Evolutionary conservation across 2,888 invertebrate species (phyloP).

Genomic region (Tipula confusa): DNA sequence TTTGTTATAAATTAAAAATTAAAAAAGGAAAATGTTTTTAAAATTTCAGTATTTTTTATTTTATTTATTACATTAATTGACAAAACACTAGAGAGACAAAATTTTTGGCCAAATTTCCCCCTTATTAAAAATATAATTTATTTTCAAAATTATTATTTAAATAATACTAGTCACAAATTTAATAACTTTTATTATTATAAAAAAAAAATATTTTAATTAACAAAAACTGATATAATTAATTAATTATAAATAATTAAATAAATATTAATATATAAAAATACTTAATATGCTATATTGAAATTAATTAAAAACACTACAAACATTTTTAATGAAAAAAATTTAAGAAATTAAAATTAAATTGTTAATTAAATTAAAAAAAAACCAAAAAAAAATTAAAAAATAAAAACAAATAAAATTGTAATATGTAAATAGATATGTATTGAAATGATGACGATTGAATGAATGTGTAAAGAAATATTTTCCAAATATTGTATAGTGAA

Average conservation of each 20-base stretch:
- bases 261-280: background rate
- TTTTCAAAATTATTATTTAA: background rate
- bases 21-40: background rate
- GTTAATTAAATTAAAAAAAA: background rate
- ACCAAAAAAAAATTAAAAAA: background rate
- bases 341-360: background rate
- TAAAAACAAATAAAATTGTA: background rate
- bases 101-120: background rate
- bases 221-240: slow-evolving; percentile 25
- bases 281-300: background rate
- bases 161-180: background rate
- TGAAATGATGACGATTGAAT: background rate
- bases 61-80: background rate
- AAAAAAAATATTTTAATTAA: background rate
- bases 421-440: slow-evolving; percentile 12
- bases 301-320: background rate
- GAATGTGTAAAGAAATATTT: background rate
- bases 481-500: background rate
- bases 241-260: background rate
- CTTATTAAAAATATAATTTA: background rate
- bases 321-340: background rate
- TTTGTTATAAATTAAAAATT: background rate
- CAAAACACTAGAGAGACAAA: background rate
- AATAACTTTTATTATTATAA: background rate
- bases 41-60: background rate